Base-by-base conservation (phyloP, 2,797 vertebrate species). In the Neopelma chrysocephalum region DNA sequence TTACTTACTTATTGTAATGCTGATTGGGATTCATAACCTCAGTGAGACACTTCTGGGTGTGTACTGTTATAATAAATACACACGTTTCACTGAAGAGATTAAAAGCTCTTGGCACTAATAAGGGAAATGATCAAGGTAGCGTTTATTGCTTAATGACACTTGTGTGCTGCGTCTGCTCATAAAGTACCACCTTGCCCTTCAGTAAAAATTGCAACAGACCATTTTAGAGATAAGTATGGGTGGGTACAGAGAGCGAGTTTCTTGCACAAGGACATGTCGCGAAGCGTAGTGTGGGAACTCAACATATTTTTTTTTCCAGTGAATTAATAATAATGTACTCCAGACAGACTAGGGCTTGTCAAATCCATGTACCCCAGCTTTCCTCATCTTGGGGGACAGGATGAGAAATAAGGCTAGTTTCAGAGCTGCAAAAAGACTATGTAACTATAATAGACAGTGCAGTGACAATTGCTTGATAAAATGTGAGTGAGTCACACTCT, bases 11-110 rank as follows among this genome's bases (percentile, higher is more conserved):
- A 80, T 48, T 40, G 17, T 38, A 42, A 36, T 25, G 16, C 27
- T 50, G 19, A 27, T 43, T 90, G 6, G 53, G 70, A 82, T 72
- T 84, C 42, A 34, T 90, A 87, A 92, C 12, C 12, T 91, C 45
- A 36, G 57, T 83, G 89, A 95, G 78, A 82, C 65, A 23, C 56
- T 77, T 90, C 18, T 80, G 95, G 90, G 95, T 93, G 90, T 95
- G 90, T 71, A 23, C 20, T 73, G 25, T 8, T 75, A 14, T 18
- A 73, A 47, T 86, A 82, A 92, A 64, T 14, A n/a, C 13, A 45
- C 62, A 34, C 32, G 26, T 85, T 84, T 72, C 36, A 34, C 34
- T 22, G 4, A n/a, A 45, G 48, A 60, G 19, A 78, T 62, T 76
- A 82, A 84, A 72, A 82, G 77, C 23, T 89, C 42, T 89, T 75